A percentile compares a stretch with the other conserved stretches of the same genome.
phyloP scores from a whole-genome alignment of 2,888 invertebrate genomes.

The Flexamia atlantica region DNA sequence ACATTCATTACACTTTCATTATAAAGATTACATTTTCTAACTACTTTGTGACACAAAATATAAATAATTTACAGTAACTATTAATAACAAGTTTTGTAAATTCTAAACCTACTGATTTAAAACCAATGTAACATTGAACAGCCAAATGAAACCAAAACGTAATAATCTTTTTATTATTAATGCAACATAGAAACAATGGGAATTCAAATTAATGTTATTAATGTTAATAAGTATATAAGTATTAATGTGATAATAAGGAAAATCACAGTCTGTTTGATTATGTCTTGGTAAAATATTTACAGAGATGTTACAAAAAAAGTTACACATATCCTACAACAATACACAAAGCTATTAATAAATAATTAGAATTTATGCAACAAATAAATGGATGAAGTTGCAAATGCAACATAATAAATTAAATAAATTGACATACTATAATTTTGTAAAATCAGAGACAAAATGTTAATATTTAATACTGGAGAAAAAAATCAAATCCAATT shows the following conservation, averaged over 20 bases:
- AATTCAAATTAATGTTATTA: neutral
- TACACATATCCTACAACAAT: constrained; percentile 1
- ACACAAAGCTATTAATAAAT: constrained; percentile 11
- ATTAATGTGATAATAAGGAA: constrained; percentile 1
- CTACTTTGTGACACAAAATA: constrained; percentile 7
- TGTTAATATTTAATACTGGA: too few relatives aligned
- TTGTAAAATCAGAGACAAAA: too few relatives aligned
- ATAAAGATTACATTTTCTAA: neutral
- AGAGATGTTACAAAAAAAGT: constrained; percentile 16
- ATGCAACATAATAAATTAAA: neutral
- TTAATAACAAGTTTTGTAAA: neutral
- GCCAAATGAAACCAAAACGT: neutral
- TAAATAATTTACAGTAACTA: constrained; percentile 14
- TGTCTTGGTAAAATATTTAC: constrained; percentile 21
- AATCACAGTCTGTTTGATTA: constrained; percentile 43
- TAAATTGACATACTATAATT: too few relatives aligned
- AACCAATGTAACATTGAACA: neutral
- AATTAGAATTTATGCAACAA: neutral
- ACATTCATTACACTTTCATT: neutral
- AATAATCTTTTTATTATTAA: neutral
- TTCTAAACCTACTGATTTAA: neutral
- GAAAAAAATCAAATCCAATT: too few relatives aligned
- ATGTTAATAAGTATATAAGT: neutral
- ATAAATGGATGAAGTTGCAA: neutral
- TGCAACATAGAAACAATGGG: neutral